A percentile compares a stretch with the other conserved stretches of the same genome.
Evolutionary conservation across 2,113 vertebrate genomes (phyloP).

Genomic region (Scortum barcoo): DNA sequence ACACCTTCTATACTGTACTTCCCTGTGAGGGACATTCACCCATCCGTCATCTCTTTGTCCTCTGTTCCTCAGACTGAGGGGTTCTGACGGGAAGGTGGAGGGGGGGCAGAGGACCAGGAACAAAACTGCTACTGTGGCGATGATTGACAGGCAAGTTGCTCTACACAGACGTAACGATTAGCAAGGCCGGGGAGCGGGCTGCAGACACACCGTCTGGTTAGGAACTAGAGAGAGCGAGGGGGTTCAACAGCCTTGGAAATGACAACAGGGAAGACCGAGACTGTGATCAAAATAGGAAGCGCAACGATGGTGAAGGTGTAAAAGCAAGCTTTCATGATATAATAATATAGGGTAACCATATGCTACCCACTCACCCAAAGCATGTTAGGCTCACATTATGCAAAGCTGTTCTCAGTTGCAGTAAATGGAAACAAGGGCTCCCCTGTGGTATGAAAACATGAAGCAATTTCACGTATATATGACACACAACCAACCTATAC

Average conservation of each 20-base stretch:
- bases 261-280: conserved; percentile 6
- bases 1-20: conserved; percentile 81
- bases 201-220: conserved; percentile 44
- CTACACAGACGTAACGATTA: conserved; percentile 61
- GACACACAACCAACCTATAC: conserved; percentile 23
- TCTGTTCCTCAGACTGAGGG: conserved; percentile 81
- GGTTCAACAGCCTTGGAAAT: neutral
- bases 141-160: conserved; percentile 79
- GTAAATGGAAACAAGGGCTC: conserved; percentile 72
- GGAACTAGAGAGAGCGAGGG: conserved; percentile 20
- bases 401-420: conserved; percentile 64
- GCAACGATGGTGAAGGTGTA: conserved; percentile 20
- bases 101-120: conserved; percentile 57
- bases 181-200: conserved; percentile 21
- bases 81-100: conserved; percentile 65
- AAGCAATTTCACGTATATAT: conserved; percentile 43
- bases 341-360: conserved; percentile 39
- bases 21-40: conserved; percentile 76
- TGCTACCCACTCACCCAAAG: conserved; percentile 22
- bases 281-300: conserved; percentile 33
- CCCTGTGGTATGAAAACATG: conserved; percentile 61
- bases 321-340: conserved; percentile 23
- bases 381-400: conserved; percentile 49
- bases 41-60: conserved; percentile 83
- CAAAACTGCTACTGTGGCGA: conserved; percentile 81